These are phyloP conservation scores for Chaetodon trifascialis DNA, from an alignment of 2,113 vertebrate species.

Conservation along the genomic window DNA sequence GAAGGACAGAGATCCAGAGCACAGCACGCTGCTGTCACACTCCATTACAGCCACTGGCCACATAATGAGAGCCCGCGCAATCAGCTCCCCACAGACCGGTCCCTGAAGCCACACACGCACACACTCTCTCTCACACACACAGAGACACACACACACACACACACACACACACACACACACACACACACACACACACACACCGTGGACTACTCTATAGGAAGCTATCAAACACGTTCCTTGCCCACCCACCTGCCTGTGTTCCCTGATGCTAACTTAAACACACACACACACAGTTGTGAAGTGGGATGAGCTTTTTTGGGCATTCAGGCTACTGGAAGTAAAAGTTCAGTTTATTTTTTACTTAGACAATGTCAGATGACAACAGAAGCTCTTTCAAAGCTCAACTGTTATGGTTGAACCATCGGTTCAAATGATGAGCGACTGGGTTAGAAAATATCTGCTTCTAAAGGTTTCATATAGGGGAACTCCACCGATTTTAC, in stretches of 20 bases:
- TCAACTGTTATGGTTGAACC: not conserved
- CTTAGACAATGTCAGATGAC: not conserved
- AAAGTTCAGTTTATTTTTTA: constrained; percentile 1
- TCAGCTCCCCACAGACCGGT: constrained; percentile 89
- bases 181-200: constrained; percentile 30
- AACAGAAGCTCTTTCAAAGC: not conserved
- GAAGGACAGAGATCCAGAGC: constrained; percentile 88
- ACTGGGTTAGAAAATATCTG: not conserved
- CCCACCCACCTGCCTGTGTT: constrained; percentile 59
- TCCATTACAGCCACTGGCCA: constrained; percentile 92
- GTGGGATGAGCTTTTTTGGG: too few relatives aligned
- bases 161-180: constrained; percentile 39
- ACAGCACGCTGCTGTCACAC: constrained; percentile 94
- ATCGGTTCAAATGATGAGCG: not conserved
- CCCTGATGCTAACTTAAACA: constrained; percentile 42
- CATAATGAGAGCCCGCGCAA: constrained; percentile 90
- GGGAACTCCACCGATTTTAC: not conserved
- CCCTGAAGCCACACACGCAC: constrained; percentile 72
- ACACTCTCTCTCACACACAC: not conserved
- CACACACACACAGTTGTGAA: not conserved
- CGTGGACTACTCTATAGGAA: constrained; percentile 51
- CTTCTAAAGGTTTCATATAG: not conserved
- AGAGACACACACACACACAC: constrained; percentile 36
- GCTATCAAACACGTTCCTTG: constrained; percentile 45
- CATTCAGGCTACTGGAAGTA: too few relatives aligned